These are phyloP conservation scores for Neomorphus geoffroyi DNA, from an alignment of 2,797 vertebrate species.

Conservation along the genomic window DNA sequence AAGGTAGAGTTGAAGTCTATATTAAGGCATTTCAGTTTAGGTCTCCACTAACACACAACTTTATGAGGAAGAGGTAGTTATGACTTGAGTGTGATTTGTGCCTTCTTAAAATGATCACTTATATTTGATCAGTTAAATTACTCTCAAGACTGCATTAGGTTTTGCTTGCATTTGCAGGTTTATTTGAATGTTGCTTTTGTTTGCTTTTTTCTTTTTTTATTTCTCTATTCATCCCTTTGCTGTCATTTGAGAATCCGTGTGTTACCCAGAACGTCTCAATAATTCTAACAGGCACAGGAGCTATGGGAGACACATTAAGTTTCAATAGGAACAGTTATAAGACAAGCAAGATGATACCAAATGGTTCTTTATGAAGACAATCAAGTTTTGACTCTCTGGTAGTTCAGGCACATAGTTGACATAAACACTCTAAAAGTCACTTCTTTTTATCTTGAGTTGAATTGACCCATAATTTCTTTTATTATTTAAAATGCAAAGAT, in stretches of 20 bases:
- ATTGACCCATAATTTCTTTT: not conserved
- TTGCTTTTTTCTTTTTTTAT: too few species aligned
- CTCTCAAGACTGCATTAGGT: not conserved
- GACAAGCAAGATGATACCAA: not conserved
- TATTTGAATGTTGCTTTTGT: not conserved
- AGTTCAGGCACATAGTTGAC: not conserved
- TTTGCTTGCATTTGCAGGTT: not conserved
- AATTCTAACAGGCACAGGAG: not conserved
- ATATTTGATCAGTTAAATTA: not conserved
- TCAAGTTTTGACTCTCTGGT: fast-evolving
- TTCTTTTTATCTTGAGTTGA: not conserved
- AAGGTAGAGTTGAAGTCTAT: not conserved
- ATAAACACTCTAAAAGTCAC: not conserved
- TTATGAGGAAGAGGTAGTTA: not conserved
- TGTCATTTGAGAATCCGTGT: not conserved
- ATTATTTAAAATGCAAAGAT: not conserved
- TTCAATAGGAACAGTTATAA: not conserved
- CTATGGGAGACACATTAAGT: not conserved
- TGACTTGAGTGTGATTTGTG: not conserved
- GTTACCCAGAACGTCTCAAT: not conserved
- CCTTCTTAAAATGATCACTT: not conserved
- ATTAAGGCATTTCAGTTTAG: not conserved
- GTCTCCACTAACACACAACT: not conserved
- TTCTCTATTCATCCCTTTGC: not conserved
- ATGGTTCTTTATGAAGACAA: not conserved